Evolutionary conservation across 2,113 vertebrate genomes (phyloP).

Genomic region (Caloenas nicobarica): DNA sequence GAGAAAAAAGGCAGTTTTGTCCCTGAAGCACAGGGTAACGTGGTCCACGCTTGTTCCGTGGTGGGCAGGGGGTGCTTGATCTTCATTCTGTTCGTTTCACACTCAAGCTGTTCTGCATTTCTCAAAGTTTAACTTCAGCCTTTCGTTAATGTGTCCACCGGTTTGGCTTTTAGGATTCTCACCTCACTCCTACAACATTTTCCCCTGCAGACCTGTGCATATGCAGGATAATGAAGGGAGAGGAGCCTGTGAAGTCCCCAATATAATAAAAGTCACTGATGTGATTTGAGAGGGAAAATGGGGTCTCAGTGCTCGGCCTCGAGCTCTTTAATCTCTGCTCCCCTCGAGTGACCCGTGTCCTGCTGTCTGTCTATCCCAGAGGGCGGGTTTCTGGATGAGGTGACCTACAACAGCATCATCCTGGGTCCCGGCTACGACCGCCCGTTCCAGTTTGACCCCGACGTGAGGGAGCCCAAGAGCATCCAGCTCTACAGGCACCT

Average conservation of each 20-base stretch:
- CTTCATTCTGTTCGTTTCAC: not conserved
- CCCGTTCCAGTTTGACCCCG: constrained; percentile 91
- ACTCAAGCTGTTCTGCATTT: not conserved
- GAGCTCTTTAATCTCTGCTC: not conserved
- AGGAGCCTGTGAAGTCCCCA: not conserved
- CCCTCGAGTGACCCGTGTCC: not conserved
- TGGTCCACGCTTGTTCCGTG: accelerated
- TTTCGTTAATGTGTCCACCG: not conserved
- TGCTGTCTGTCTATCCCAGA: constrained; percentile 71
- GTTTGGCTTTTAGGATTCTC: not conserved
- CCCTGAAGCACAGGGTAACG: not conserved
- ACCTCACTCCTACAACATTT: not conserved
- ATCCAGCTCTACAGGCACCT: constrained; percentile 95
- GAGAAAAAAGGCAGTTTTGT: not conserved
- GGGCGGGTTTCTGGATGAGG: constrained; percentile 89
- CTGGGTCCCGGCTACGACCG: constrained; percentile 92
- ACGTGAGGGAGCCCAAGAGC: constrained; percentile 84
- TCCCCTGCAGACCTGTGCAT: not conserved
- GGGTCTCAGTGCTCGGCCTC: not conserved
- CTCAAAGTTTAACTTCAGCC: not conserved
- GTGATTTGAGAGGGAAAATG: not conserved
- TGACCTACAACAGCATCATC: constrained; percentile 79
- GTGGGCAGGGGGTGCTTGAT: not conserved
- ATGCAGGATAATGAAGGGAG: not conserved
- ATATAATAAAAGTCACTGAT: not conserved